Percentiles rank a stretch among this genome's conserved stretches.
phyloP scores from a whole-genome alignment of 2,888 invertebrate genomes.

The Agrochola litura region DNA sequence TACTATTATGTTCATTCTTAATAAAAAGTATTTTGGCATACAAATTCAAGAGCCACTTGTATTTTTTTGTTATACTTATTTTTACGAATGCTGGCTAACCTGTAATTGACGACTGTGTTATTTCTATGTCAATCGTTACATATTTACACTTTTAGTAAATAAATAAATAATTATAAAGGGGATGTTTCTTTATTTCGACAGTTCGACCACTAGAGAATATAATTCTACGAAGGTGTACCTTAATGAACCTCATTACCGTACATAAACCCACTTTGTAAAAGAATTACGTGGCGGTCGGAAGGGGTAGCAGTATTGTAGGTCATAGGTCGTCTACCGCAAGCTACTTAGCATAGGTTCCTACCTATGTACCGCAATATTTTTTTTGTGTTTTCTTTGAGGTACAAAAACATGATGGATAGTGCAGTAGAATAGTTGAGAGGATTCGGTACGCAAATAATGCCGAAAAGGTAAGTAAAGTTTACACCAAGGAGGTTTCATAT shows the following conservation, averaged over 20 bases:
- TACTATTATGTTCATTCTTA: too few species aligned
- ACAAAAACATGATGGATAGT: not conserved
- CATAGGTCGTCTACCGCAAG: conserved; percentile 46
- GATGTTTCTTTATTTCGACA: not conserved
- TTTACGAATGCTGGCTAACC: too few species aligned
- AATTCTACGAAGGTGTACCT: not conserved
- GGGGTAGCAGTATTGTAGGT: conserved; percentile 44
- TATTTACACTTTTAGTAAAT: not conserved
- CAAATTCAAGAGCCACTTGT: too few species aligned
- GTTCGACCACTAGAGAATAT: not conserved
- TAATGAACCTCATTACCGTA: conserved; percentile 31
- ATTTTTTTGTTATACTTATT: too few species aligned
- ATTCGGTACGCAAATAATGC: not conserved
- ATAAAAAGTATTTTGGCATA: too few species aligned
- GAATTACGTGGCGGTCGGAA: conserved; percentile 9
- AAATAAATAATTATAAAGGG: not conserved
- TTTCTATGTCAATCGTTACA: not conserved
- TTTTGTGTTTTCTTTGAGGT: not conserved
- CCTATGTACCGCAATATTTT: not conserved
- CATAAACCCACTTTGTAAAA: conserved; percentile 36
- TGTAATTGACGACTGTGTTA: not conserved
- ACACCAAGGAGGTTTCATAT: not conserved
- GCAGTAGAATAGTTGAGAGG: not conserved
- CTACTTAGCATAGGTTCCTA: not conserved
- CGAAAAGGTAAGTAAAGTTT: not conserved